Evolutionary conservation across 1,140 invertebrate species (phyloP).

Genomic region (Nasonia giraulti): DNA sequence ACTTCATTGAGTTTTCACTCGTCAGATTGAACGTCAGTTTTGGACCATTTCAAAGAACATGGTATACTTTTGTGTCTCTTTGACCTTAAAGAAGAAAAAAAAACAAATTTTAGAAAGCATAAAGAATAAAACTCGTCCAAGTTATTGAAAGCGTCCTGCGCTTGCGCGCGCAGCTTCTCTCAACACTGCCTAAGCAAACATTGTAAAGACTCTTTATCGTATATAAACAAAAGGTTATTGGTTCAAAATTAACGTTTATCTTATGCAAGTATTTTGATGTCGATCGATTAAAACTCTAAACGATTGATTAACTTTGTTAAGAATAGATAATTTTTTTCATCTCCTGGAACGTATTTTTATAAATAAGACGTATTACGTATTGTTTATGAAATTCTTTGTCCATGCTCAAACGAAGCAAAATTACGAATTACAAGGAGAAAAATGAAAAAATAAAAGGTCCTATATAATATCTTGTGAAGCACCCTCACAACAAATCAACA

Average conservation of each 20-base stretch:
- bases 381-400: background rate
- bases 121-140: constrained; percentile 40
- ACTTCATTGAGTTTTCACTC: background rate
- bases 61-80: constrained; percentile 40
- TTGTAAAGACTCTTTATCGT: constrained; percentile 44
- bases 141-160: constrained; percentile 9
- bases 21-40: constrained; percentile 33
- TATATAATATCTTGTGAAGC: too few relatives aligned
- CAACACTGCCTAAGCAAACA: constrained; percentile 49
- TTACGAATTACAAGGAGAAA: background rate
- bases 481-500: constrained; percentile 12
- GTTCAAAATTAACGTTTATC: constrained; percentile 36
- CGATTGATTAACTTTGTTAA: background rate
- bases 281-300: background rate
- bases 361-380: background rate
- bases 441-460: background rate
- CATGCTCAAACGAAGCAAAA: background rate
- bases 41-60: constrained; percentile 7
- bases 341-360: background rate
- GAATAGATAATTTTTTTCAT: background rate
- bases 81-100: background rate
- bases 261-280: constrained; percentile 11
- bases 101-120: constrained; percentile 15
- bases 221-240: background rate
- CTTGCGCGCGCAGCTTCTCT: constrained; percentile 11